phyloP scores from a whole-genome alignment of 2,113 vertebrate species.

The Marmota flaviventris region DNA sequence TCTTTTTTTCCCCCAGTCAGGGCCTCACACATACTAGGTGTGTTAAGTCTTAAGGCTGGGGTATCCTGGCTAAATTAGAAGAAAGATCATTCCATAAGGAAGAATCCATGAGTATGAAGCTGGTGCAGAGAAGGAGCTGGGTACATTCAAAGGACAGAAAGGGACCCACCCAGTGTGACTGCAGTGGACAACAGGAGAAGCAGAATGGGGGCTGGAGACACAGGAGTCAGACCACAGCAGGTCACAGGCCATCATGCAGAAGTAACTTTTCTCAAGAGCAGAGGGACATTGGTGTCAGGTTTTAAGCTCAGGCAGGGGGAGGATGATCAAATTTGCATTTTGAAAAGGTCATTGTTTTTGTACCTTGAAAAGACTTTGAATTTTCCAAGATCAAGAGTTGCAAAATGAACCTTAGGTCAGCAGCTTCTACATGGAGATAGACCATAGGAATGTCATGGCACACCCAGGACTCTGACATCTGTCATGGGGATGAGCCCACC shows the following conservation, averaged over 20 bases:
- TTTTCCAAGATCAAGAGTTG: background rate
- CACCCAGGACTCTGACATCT: fast-evolving
- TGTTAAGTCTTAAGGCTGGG: background rate
- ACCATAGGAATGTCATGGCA: background rate
- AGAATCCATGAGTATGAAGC: background rate
- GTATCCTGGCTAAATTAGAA: background rate
- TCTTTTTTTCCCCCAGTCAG: background rate
- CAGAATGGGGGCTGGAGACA: background rate
- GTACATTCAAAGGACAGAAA: background rate
- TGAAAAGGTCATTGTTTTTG: conserved; percentile 29
- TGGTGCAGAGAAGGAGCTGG: background rate
- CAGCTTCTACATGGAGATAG: background rate
- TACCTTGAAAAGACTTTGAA: background rate
- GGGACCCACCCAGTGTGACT: background rate
- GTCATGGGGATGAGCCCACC: fast-evolving
- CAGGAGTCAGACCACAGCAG: background rate
- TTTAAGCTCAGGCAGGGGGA: background rate
- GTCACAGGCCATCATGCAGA: fast-evolving
- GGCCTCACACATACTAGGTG: no score
- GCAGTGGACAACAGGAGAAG: fast-evolving
- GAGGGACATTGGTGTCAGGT: background rate
- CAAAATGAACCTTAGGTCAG: background rate
- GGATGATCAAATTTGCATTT: background rate
- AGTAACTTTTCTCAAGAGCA: background rate
- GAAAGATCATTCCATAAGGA: background rate